Evolutionary conservation across 2,888 invertebrate species (phyloP).

Genomic region (Drosophila cyrtoloma): DNA sequence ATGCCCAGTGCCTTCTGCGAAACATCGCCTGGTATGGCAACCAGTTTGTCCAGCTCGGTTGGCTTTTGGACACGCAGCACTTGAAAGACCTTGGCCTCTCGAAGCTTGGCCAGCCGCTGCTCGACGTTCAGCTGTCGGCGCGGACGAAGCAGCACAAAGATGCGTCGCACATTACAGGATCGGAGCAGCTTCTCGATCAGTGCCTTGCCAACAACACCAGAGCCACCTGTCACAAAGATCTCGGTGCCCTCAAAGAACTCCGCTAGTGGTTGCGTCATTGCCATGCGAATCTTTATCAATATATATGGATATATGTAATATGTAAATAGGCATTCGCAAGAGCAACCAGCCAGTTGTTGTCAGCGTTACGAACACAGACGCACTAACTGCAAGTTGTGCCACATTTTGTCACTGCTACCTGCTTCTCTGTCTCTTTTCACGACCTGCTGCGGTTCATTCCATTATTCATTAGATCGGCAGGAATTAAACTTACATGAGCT

Average conservation of each 20-base stretch:
- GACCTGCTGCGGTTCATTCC: constrained; percentile 2
- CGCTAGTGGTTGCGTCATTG: constrained; percentile 22
- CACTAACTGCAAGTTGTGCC: constrained; percentile 15
- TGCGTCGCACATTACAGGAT: constrained; percentile 90
- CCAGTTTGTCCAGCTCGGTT: constrained; percentile 69
- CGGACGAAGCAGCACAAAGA: constrained; percentile 91
- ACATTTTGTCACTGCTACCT: constrained; percentile 16
- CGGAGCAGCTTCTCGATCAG: constrained; percentile 94
- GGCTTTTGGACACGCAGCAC: constrained; percentile 68
- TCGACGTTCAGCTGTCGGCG: constrained; percentile 89
- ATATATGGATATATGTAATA: no score
- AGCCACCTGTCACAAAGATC: constrained; percentile 93
- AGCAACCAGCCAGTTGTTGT: constrained; percentile 9
- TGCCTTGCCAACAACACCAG: constrained; percentile 94
- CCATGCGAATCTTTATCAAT: background rate
- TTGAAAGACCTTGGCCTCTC: constrained; percentile 83
- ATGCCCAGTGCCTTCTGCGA: constrained; percentile 72
- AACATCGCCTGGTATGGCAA: constrained; percentile 79
- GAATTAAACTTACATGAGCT: constrained; percentile 38
- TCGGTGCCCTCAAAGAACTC: constrained; percentile 88
- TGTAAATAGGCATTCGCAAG: background rate
- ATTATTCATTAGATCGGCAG: constrained; percentile 42
- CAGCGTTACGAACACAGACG: constrained; percentile 9
- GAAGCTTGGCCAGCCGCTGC: constrained; percentile 88
- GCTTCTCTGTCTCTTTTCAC: background rate